Percentiles rank a stretch among this genome's conserved stretches.
Conservation (phyloP, 2,888 invertebrate species). For the Eubasilissa splendida region DNA sequence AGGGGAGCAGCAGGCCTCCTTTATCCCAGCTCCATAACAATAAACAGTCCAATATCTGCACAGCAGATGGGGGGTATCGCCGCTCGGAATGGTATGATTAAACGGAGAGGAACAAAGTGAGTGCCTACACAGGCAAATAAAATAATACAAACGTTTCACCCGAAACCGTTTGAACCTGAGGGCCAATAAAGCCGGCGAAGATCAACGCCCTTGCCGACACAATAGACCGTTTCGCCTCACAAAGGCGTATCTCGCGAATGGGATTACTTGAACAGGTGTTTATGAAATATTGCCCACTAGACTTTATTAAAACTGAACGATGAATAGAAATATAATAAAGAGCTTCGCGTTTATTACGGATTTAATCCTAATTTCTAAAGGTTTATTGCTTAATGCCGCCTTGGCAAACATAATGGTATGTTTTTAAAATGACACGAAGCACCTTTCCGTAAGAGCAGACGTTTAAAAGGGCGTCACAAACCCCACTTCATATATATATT, state of each 20-base stretch:
- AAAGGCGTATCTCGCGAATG: constrained; percentile 1
- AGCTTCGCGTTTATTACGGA: too few relatives aligned
- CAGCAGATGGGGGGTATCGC: neutral
- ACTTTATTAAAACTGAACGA: neutral
- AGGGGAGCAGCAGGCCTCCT: too few relatives aligned
- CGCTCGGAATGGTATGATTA: neutral
- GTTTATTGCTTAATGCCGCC: too few relatives aligned
- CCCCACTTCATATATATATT: too few relatives aligned
- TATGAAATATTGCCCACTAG: neutral
- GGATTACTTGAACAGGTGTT: constrained; percentile 12
- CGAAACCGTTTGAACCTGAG: neutral
- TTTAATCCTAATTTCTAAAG: too few relatives aligned
- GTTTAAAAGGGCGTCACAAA: too few relatives aligned
- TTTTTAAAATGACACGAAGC: too few relatives aligned
- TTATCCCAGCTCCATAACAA: neutral
- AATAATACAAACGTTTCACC: neutral
- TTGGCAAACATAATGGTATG: too few relatives aligned
- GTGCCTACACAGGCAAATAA: too few relatives aligned
- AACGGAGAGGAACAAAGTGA: neutral
- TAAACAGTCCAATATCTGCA: constrained; percentile 1
- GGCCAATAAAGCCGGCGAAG: constrained; percentile 1
- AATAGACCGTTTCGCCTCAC: constrained; percentile 13
- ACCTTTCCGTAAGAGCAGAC: too few relatives aligned
- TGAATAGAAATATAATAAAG: neutral
- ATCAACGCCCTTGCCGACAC: neutral